Conservation (phyloP, 2,113 vertebrate species). For the Embiotoca jacksoni region DNA sequence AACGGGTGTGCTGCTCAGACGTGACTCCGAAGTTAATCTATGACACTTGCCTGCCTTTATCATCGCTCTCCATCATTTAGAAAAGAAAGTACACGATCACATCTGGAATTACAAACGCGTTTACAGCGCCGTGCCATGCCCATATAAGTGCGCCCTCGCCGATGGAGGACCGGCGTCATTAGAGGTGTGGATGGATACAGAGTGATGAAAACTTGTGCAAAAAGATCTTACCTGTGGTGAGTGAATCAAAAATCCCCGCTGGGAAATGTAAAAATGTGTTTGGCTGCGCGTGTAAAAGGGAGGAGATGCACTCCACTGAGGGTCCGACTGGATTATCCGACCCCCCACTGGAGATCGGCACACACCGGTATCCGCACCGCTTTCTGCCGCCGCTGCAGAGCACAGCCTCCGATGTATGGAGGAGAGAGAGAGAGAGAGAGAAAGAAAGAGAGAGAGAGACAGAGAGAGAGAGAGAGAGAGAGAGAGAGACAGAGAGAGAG, state of each 20-base stretch:
- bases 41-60: not conserved
- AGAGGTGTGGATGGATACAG: not conserved
- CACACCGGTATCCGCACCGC: slow-evolving; percentile 57
- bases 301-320: slow-evolving; percentile 36
- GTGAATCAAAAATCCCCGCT: slow-evolving; percentile 19
- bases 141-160: not conserved
- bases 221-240: slow-evolving; percentile 62
- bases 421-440: slow-evolving; percentile 2
- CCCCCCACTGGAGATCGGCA: slow-evolving; percentile 44
- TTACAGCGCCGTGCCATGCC: not conserved
- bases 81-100: not conserved
- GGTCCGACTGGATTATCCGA: slow-evolving; percentile 45
- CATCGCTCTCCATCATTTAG: not conserved
- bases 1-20: not conserved
- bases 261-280: not conserved
- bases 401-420: slow-evolving; percentile 66
- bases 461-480: not conserved
- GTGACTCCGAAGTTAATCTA: slow-evolving; percentile 46
- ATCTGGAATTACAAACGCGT: not conserved
- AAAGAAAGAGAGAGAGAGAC: not conserved
- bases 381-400: slow-evolving; percentile 70
- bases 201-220: slow-evolving; percentile 57
- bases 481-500: not conserved
- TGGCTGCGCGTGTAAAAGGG: not conserved
- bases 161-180: not conserved